Evolutionary conservation across 2,797 vertebrate species (phyloP).

Genomic region (Parotocinclus haroldoi): DNA sequence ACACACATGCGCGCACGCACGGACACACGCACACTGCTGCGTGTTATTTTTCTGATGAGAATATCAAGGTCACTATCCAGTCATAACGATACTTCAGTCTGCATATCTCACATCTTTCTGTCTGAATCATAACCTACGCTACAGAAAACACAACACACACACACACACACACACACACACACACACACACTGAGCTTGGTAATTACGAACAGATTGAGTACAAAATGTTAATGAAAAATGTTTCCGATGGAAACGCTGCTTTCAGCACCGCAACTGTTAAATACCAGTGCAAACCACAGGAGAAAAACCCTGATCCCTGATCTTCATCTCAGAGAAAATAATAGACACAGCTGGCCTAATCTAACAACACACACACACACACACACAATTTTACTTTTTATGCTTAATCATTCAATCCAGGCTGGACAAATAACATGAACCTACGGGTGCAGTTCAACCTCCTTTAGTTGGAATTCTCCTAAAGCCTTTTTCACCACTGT

Average conservation of each 20-base stretch:
- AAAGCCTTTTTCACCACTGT: no score
- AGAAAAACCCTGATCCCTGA: no score
- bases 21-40: background rate
- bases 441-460: no score
- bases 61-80: constrained; percentile 55
- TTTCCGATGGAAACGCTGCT: background rate
- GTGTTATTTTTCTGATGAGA: constrained; percentile 48
- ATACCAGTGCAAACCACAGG: background rate
- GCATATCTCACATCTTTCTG: constrained; percentile 38
- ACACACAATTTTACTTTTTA: background rate
- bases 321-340: no score
- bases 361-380: constrained; percentile 8
- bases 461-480: no score
- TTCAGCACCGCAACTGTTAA: background rate
- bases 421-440: no score
- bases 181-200: background rate
- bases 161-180: constrained; percentile 9
- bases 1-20: background rate
- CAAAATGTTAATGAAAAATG: constrained; percentile 14
- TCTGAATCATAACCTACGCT: constrained; percentile 39
- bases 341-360: background rate
- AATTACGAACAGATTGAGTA: background rate
- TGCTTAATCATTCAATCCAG: no score
- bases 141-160: constrained; percentile 14
- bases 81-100: constrained; percentile 46